Conservation (phyloP, 2,888 invertebrate genomes). For the Spodoptera exigua region DNA sequence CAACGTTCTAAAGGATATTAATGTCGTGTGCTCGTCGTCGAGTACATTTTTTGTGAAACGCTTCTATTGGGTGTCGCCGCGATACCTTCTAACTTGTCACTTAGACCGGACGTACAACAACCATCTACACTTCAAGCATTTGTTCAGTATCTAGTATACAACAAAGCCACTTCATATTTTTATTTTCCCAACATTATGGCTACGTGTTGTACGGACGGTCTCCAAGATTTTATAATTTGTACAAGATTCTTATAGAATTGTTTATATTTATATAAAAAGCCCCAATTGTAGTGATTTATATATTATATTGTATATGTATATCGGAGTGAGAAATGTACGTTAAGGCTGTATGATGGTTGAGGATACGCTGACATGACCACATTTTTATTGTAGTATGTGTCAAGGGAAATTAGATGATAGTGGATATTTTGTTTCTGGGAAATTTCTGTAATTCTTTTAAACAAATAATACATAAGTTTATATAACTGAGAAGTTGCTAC, state of each 20-base stretch:
- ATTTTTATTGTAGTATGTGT: conserved; percentile 34
- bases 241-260: conserved; percentile 46
- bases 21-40: conserved; percentile 25
- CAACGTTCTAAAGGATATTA: not conserved
- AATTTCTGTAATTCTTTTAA: conserved; percentile 22
- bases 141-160: not conserved
- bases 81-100: conserved; percentile 29
- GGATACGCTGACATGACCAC: conserved; percentile 37
- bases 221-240: conserved; percentile 28
- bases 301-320: conserved; percentile 50
- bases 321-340: conserved; percentile 43
- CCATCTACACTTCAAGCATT: not conserved
- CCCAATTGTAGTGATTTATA: conserved; percentile 56
- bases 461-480: conserved; percentile 12
- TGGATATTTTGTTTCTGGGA: conserved; percentile 24
- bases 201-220: conserved; percentile 27
- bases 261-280: conserved; percentile 54
- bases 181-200: not conserved
- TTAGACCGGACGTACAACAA: conserved; percentile 19
- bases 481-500: no score
- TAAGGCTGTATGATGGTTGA: conserved; percentile 43
- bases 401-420: conserved; percentile 26
- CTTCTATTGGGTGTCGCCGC: conserved; percentile 43
- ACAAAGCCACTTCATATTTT: not conserved
- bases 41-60: conserved; percentile 31